These are phyloP conservation scores for Sarcophaga subvicina DNA, from an alignment of 2,888 invertebrate genomes.

Conservation along the genomic window DNA sequence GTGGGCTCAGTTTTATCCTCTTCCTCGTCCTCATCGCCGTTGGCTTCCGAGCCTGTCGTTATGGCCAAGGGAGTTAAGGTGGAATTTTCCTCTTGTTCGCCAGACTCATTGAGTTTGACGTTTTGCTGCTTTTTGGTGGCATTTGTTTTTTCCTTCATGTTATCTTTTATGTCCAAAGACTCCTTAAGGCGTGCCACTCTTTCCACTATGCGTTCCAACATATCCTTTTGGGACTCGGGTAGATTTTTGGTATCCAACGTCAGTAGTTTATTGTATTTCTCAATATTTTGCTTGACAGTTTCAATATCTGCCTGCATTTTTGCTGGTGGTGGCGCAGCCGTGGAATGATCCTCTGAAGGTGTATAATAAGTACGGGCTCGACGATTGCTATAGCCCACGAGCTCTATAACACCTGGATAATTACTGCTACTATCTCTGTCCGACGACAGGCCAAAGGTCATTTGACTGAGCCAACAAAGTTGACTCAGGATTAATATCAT, in stretches of 20 bases:
- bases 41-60: background rate
- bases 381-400: conserved; percentile 80
- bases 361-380: conserved; percentile 78
- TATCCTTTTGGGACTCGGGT: conserved; percentile 81
- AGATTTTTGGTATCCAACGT: conserved; percentile 80
- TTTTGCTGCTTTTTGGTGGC: conserved; percentile 16
- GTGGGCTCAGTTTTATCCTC: conserved; percentile 77
- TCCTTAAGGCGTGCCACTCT: conserved; percentile 81
- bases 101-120: background rate
- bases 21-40: conserved; percentile 9
- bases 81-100: conserved; percentile 50
- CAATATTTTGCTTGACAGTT: conserved; percentile 80
- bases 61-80: conserved; percentile 58
- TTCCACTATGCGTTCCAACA: conserved; percentile 81
- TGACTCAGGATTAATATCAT: conserved; percentile 30
- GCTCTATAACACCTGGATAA: conserved; percentile 81
- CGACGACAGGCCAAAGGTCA: background rate
- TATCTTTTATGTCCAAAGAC: conserved; percentile 77
- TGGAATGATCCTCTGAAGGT: conserved; percentile 68
- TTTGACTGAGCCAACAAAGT: conserved; percentile 3
- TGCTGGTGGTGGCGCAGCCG: conserved; percentile 74
- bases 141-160: conserved; percentile 55
- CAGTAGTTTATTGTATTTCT: conserved; percentile 80
- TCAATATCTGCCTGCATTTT: conserved; percentile 81
- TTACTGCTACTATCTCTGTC: conserved; percentile 67